Base-by-base conservation (phyloP, 37 sponge, comb jelly and placozoan species). In the Crambe crambe region DNA sequence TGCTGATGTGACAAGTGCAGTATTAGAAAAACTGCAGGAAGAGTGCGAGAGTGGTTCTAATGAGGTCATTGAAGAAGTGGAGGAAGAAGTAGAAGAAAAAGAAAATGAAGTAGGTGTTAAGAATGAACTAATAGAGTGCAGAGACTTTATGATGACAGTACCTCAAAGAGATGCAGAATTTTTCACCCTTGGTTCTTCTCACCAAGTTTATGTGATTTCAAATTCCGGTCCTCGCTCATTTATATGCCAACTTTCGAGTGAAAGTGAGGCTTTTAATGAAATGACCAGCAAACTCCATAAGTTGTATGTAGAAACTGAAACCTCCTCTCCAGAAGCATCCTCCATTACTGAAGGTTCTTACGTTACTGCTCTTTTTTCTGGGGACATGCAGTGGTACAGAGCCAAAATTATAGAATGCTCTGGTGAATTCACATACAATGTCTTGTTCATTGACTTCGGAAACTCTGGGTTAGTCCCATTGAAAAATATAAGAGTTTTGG, bases 371-470 rank as follows among this genome's bases (percentile, higher is more conserved):
- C 81, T 80, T 81, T 92, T 59, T 51, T 57, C 63, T 27, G 85
- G 80, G 57, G 92, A 87, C 43, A 42, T 43, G 25, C 58, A 31
- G 69, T 92, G 85, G 85, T 92, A 87, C 72, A 51, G 92, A 23
- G 89, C 85, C 0, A 40, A 26, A 17, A 71, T 91, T 2, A 12
- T 31, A 15, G 41, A 47, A 21, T 42, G 36, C 37, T 36, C 43
- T 2, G 29, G 36, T 2, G 47, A 74, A 26, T 38, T 72, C 38
- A 66, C 51, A 17, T 84, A 70, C 39, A 69, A 82, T 3, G 80
- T 95, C 12, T 25, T 68, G 36, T 95, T 70, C 64, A 56, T 95
- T 22, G 95, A 95, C 59, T 95, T 68, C 78, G 95, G 95, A 2
- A 95, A 91, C 73, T 37, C 35, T 0, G 87, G 89, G 30, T n/a